Base-by-base conservation (phyloP, 2,888 invertebrate species). In the Papilio demoleus region DNA sequence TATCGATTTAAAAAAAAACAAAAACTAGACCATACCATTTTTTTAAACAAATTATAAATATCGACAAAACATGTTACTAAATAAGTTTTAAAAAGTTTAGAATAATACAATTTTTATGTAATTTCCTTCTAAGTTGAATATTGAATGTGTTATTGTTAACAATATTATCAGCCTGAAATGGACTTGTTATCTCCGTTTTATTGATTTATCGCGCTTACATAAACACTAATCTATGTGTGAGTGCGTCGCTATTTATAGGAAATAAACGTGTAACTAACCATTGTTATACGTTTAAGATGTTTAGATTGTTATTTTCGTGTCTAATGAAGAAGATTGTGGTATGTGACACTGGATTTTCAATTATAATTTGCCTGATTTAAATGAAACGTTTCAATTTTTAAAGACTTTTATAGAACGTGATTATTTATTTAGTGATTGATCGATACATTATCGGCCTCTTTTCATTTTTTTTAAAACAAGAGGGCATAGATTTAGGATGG, bases 171-270 rank as follows among this genome's bases (percentile, higher is more conserved):
- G 50, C 60, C 11, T 27, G 67, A 61, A 53, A 53, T 47, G 61
- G 31, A 53, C 19, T 27, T 38, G 61, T 67, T 67, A 67, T 67
- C 67, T 67, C 40, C 27, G 50, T 67, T 67, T 67, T 67, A 67
- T 67, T 61, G 67, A 67, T 61, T 67, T 61, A 67, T 67, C 67
- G 50, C 61, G 67, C 40, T 61, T 67, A 61, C 60, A 45, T 59
- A 58, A 31, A 40, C 12, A 31, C 27, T 19, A 1, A 6, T 45
- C 22, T 31, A 40, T 47, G 58, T 34, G 45, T 53, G n/a, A n/a
- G 65, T 58, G 58, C n/a, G 58, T 34, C 36, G 36, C 34, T 58
- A 45, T 40, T 45, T 59, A 65, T 59, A 42, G 58, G 58, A 65
- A 58, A 65, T 45, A 58, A 53, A 65, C 58, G 42, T 58, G 56